phyloP scores from a whole-genome alignment of 35 echinoderm and acorn worm species.

The Holothuria glaberrima region DNA sequence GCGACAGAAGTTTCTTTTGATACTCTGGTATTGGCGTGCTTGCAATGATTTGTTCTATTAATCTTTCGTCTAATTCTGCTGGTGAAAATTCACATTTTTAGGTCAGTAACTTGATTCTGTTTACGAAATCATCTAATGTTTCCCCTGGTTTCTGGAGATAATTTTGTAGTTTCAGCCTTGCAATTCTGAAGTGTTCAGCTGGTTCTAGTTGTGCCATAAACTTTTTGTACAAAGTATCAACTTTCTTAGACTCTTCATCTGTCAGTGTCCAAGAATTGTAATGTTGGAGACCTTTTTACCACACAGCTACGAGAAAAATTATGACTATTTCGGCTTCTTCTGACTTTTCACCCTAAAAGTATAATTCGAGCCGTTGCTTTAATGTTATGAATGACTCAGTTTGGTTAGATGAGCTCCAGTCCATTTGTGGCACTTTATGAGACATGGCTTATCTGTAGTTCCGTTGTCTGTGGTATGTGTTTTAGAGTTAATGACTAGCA shows the following conservation, averaged over 20 bases:
- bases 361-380: conserved; percentile 12
- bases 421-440: conserved; percentile 11
- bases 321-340: neutral
- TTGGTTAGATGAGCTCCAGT: neutral
- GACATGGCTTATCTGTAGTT: neutral
- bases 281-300: neutral
- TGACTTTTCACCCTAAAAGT: conserved; percentile 2
- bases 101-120: neutral
- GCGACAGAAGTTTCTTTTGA: neutral
- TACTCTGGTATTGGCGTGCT: conserved; percentile 32
- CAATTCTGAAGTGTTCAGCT: conserved; percentile 1
- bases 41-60: conserved; percentile 6
- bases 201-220: conserved; percentile 17
- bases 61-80: neutral
- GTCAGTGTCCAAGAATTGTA: conserved; percentile 14
- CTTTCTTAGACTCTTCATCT: neutral
- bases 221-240: neutral
- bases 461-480: too few relatives aligned
- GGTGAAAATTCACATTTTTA: neutral
- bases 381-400: conserved; percentile 14
- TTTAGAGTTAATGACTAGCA: too few relatives aligned
- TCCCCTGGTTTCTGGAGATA: neutral
- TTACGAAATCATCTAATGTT: conserved; percentile 28
- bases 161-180: neutral
- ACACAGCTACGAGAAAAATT: neutral